phyloP scores from a whole-genome alignment of 2,888 invertebrate species.

The Hyppa rectilinea region DNA sequence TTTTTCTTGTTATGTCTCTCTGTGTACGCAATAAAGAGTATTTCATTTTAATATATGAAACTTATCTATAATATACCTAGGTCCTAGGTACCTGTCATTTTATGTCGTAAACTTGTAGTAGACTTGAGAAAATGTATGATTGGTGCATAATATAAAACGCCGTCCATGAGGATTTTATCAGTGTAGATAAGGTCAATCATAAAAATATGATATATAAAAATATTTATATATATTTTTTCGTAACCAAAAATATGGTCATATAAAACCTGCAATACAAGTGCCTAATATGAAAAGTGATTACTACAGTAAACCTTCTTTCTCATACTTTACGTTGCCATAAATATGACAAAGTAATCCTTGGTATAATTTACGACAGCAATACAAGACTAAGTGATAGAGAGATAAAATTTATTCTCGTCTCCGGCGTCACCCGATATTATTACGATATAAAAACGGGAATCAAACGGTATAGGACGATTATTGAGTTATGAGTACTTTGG shows the following conservation, averaged over 20 bases:
- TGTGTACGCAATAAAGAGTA: too few relatives aligned
- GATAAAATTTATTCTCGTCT: conserved; percentile 76
- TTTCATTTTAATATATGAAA: too few relatives aligned
- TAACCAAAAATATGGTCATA: conserved; percentile 25
- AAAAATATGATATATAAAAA: conserved; percentile 8
- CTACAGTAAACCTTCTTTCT: conserved; percentile 67
- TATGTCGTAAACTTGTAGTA: too few relatives aligned
- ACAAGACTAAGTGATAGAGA: conserved; percentile 87
- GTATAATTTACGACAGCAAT: conserved; percentile 84
- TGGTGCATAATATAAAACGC: neutral
- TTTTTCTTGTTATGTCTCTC: neutral
- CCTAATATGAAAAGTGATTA: conserved; percentile 69
- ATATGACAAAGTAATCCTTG: conserved; percentile 87
- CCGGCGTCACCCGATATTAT: conserved; percentile 72
- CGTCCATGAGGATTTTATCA: neutral
- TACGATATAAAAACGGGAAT: conserved; percentile 68
- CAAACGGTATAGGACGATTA: conserved; percentile 64
- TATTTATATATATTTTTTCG: neutral
- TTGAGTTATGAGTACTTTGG: conserved; percentile 54
- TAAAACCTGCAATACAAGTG: conserved; percentile 26
- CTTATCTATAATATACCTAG: too few relatives aligned
- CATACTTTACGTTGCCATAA: conserved; percentile 76
- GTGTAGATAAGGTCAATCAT: neutral
- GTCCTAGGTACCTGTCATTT: too few relatives aligned
- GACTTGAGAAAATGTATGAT: too few relatives aligned